Conservation (phyloP, 2,888 invertebrate genomes). For the Lasioglossum lativentre region DNA sequence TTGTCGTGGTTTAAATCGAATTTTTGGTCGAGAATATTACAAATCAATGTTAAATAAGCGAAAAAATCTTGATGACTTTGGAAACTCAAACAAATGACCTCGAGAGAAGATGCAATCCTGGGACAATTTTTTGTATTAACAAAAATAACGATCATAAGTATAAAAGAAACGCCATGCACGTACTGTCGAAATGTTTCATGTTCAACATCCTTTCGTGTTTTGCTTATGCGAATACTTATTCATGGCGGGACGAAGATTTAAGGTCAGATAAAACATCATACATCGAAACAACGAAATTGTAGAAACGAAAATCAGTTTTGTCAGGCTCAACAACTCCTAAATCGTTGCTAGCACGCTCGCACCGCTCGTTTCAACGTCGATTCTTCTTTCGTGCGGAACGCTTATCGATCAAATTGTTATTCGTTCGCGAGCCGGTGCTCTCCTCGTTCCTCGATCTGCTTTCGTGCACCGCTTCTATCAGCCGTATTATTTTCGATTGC, state of each 20-base stretch:
- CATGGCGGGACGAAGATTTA: background rate
- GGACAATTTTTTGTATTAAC: background rate
- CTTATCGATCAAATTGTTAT: constrained; percentile 64
- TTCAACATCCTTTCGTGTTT: background rate
- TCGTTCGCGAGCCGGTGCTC: constrained; percentile 28
- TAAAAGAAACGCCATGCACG: background rate
- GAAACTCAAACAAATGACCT: too few species aligned
- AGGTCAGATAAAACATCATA: background rate
- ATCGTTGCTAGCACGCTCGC: constrained; percentile 23
- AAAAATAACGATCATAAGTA: background rate
- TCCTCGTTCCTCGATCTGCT: constrained; percentile 13
- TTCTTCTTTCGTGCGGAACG: constrained; percentile 54
- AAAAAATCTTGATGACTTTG: too few species aligned
- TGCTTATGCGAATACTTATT: background rate
- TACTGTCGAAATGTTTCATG: background rate
- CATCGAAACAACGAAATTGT: constrained; percentile 20
- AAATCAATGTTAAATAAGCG: too few species aligned
- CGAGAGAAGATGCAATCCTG: too few species aligned
- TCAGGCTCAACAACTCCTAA: constrained; percentile 32
- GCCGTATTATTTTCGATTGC: constrained; percentile 62
- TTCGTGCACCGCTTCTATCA: constrained; percentile 49
- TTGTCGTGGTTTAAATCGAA: too few species aligned
- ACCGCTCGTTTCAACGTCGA: constrained; percentile 18
- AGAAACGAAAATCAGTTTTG: constrained; percentile 29
- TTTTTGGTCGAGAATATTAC: too few species aligned